Base-by-base conservation (phyloP, 2,888 invertebrate genomes). In the Ephialtes manifestator region DNA sequence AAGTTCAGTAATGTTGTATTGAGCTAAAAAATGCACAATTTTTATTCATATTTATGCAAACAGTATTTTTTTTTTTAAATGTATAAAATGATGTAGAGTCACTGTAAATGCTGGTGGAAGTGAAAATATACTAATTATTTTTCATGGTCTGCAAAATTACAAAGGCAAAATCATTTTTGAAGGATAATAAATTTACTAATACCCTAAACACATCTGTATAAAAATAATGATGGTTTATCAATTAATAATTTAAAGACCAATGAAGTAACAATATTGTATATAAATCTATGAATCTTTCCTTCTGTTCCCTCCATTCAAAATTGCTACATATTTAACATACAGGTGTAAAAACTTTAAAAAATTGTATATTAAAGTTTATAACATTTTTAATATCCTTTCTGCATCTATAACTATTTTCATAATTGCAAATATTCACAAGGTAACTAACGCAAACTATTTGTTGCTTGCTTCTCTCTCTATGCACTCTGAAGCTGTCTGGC, bases 371-470 rank as follows among this genome's bases (percentile, higher is more conserved):
- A 3, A 24, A 28, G 15, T 58, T 24, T 28, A 58, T 15, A 58
- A 58, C n/a, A 10, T 63, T 35, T 35, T 18, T 4, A 15, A 60
- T 31, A 13, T 24, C 31, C 13, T 31, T 5, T 60, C 28, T n/a
- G 7, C 10, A n/a, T 35, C 7, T 10, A 39, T 35, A 35, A 55
- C 39, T 31, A 53, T 53, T 39, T 71, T 10, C n/a, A 28, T 28
- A 24, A 48, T 46, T 24, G 24, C 18, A 13, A 46, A 60, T 43
- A 58, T 7, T 46, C 15, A 5, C 8, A 63, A 46, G 15, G 46
- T 74, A 13, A 74, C 72, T 74, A 74, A 60, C 60, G 60, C 58
- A 43, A 28, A 74, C 18, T 74, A 46, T 60, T 43, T 31, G 24
- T 60, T 60, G 46, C 72, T 74, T 60, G 39, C 46, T 35, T 28